Conservation (phyloP, 2,113 vertebrate genomes). For the Alouatta palliata region DNA sequence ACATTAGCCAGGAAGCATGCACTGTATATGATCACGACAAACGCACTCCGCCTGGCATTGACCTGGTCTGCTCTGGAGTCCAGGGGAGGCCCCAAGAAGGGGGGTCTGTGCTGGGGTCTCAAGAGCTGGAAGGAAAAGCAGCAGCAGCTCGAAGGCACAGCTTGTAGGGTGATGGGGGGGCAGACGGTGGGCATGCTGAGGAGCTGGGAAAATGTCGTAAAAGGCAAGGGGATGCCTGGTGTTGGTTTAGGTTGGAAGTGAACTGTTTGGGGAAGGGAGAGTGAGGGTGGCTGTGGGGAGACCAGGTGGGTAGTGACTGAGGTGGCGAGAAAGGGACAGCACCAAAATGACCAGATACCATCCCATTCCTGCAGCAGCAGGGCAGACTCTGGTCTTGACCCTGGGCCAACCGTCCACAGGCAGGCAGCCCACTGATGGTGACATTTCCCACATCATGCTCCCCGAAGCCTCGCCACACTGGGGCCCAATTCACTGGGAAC, state of each 20-base stretch:
- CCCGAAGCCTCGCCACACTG: fast-evolving
- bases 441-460: neutral
- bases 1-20: neutral
- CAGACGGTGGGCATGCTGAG: neutral
- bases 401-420: neutral
- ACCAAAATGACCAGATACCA: neutral
- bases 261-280: neutral
- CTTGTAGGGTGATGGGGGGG: neutral
- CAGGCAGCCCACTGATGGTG: neutral
- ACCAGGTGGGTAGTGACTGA: no score
- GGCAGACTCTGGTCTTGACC: neutral
- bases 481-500: neutral
- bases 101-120: neutral
- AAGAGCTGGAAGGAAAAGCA: neutral
- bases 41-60: fast-evolving
- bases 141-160: neutral
- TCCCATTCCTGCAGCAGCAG: neutral
- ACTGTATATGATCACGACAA: neutral
- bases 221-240: neutral
- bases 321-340: neutral
- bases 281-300: neutral
- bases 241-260: neutral
- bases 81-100: neutral
- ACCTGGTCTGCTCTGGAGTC: neutral
- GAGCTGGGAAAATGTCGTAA: neutral